Evolutionary conservation across 2,797 vertebrate species (phyloP).

Genomic region (Tamandua tetradactyla): DNA sequence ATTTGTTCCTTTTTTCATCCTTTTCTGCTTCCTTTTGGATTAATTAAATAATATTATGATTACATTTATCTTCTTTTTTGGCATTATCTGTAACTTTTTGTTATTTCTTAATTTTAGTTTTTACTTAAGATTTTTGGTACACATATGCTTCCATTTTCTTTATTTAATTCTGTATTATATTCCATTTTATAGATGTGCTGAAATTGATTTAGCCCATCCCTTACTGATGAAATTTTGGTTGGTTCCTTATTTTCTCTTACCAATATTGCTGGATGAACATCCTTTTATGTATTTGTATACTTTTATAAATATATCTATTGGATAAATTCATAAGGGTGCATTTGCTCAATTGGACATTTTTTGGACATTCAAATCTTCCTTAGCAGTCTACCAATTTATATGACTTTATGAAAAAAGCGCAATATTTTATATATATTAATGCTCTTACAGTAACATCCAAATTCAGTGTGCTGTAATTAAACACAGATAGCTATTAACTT

Average conservation of each 20-base stretch:
- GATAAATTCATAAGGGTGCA: neutral
- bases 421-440: slow-evolving; percentile 30
- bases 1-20: neutral
- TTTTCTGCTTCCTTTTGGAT: neutral
- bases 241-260: slow-evolving; percentile 6
- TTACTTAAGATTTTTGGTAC: neutral
- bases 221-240: slow-evolving; percentile 47
- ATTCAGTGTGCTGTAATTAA: slow-evolving; percentile 32
- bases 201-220: neutral
- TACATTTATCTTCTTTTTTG: neutral
- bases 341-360: neutral
- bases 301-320: slow-evolving; percentile 12
- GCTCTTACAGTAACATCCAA: slow-evolving; percentile 51
- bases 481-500: slow-evolving; percentile 16
- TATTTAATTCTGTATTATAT: slow-evolving; percentile 39
- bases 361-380: slow-evolving; percentile 6
- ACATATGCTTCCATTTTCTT: neutral
- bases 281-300: slow-evolving; percentile 5
- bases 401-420: slow-evolving; percentile 41
- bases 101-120: neutral
- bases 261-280: neutral
- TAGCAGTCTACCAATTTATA: slow-evolving; percentile 16
- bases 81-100: no score
- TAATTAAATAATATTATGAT: slow-evolving; percentile 35
- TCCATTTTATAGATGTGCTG: neutral